Evolutionary conservation across 2,797 vertebrate species (phyloP), one percentile per base, ranked within the genome.

Genomic region (Hyperoplus lanceolatus): DNA sequence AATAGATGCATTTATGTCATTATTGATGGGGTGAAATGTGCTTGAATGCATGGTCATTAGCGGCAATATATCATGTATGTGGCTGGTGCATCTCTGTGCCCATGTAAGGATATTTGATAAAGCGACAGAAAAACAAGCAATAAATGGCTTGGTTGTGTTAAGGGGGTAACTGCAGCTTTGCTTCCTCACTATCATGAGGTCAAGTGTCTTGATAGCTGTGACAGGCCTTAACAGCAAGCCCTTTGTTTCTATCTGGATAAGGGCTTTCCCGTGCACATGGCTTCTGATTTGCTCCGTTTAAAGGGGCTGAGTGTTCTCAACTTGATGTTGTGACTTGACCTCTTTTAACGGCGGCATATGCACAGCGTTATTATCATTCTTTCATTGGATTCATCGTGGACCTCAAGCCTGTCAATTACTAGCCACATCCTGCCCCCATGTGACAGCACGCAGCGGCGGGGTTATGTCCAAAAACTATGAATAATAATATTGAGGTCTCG

Each of bases 251-350:
- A 29, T 79, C 48, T 49, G 2, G 43, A 5, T 56, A 61, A 55
- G 71, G 56, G 50, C 67, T 79, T 87, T 82, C 80, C 73, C 76
- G 41, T 68, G 80, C 36, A 6, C 82, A 72, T 86, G 78, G 74
- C 79, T 80, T 86, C 83, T 69, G 77, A 86, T 91, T 92, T 90
- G 39, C 80, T 73, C 7, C 46, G 55, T 92, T 89, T 69, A 89
- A 84, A 90, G 76, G 57, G 46, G 50, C 21, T 29, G 63, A 84
- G 63, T 81, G 68, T 86, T 80, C 73, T 62, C 41, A 74, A 73
- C 81, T 75, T 69, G 64, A 73, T 46, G 75, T 50, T 79, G 59
- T 29, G 65, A 54, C 68, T 82, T 71, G 64, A 84, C 75, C 83
- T 77, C 64, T 70, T 82, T 29, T 85, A 70, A 77, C 66, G 73